Base-by-base conservation (phyloP, 2,113 vertebrate genomes). In the Ophiodon elongatus region DNA sequence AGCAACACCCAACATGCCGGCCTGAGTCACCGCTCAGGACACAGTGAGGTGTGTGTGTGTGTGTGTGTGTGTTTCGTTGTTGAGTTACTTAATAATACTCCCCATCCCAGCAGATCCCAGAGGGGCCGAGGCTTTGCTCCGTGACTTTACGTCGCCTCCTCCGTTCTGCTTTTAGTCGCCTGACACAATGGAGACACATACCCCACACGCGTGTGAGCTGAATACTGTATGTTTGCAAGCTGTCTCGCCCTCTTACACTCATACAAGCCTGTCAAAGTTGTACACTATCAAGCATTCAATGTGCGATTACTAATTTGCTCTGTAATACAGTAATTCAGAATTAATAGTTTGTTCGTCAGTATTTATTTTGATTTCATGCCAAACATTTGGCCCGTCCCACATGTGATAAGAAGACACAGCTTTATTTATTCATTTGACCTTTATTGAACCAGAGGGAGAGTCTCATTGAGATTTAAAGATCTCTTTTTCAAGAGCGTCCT, bases 161-260 rank as follows among this genome's bases (percentile, higher is more conserved):
- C 76, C 79, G 76, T 76, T 87, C 85, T 90, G 88, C 88, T 85
- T 88, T 88, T 88, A 87, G 88, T 89, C 88, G 72, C 73, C 64
- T 94, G 73, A 88, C 94, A 95, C 91, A 70, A 72, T 66, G 69
- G 75, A 91, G 94, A 83, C 83, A 94, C 92, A 94, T 91, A 54
- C 82, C 90, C 83, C 92, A 91, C 66, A 8, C 63, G 73, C 60
- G 85, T 93, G 93, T 91, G 37, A 91, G 88, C 39, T 76, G 54
- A 78, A 76, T 45, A 29, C 39, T 74, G 62, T 7, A 47, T 56
- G 25, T 31, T 85, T 79, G 59, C 25, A 78, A 29, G 62, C 47
- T 43, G 52, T 59, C 68, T 33, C 21, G 3, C 25, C 17, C 68
- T 52, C 59, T 62, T 37, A 52, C 35, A 43, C 8, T 4, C 33